Base-by-base conservation (phyloP, 2,888 invertebrate genomes). In the Plebejus argus region DNA sequence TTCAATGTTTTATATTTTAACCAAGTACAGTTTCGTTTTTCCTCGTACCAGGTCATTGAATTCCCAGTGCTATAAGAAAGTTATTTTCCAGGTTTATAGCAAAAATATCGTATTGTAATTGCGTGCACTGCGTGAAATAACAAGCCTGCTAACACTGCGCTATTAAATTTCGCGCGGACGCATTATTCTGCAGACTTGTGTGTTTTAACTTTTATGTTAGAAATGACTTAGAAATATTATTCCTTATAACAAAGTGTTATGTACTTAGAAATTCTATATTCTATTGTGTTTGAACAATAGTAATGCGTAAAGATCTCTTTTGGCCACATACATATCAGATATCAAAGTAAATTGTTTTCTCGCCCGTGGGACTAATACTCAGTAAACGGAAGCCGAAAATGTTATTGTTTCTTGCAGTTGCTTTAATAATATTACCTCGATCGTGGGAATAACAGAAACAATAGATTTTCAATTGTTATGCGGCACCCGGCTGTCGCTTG, bases 101-200 rank as follows among this genome's bases (percentile, higher is more conserved):
- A 66, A 66, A 66, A 66, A 66, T 12, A 66, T 66, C 61, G 12
- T 15, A 66, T 66, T 66, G 23, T 28, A 23, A 66, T 33, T 66
- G 66, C 66, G 66, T 66, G 28, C 23, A 28, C 6, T 18, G 66
- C 15, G 66, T 66, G 33, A 66, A 28, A 66, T 33, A 66, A 33
- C 66, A 66, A 28, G 66, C 66, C 28, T 66, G 66, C 28, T 66
- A 66, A 66, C 66, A 66, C 66, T 28, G 66, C 28, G 28, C 23
- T 33, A 66, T 66, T 66, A 28, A 20, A 66, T 66, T 66, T 66
- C 66, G 6, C 66, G 28, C 28, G 66, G 6, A 66, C 66, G 66
- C 66, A 66, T 66, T 28, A 66, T 66, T 66, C 28, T 66, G 33
- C 33, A 66, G 28, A 33, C 66, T 15, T 66, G 12, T 18, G 28